A percentile compares a stretch with the other conserved stretches of the same genome.
These are phyloP conservation scores for Leucoptera coffeella DNA, from an alignment of 2,888 invertebrate species.

Conservation along the genomic window DNA sequence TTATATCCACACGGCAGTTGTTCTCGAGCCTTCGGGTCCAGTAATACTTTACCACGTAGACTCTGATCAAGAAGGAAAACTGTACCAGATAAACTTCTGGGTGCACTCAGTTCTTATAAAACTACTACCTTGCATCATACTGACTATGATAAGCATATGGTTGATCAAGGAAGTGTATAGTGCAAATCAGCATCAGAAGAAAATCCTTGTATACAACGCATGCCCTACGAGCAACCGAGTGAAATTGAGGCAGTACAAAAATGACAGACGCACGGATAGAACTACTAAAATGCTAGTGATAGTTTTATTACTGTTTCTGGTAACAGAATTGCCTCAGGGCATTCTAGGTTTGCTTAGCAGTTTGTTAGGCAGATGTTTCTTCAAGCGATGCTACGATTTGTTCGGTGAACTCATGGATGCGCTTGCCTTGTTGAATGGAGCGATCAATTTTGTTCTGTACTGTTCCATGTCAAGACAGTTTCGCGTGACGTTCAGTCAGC, in stretches of 20 bases:
- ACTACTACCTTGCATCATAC: conserved; percentile 69
- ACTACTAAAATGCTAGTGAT: conserved; percentile 88
- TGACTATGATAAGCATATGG: conserved; percentile 68
- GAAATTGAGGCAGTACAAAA: conserved; percentile 31
- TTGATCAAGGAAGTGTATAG: conserved; percentile 66
- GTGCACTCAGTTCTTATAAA: conserved; percentile 76
- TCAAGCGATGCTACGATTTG: conserved; percentile 70
- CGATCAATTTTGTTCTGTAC: conserved; percentile 90
- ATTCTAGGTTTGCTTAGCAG: conserved; percentile 46
- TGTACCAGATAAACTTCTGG: conserved; percentile 73
- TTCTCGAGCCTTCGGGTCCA: conserved; percentile 42
- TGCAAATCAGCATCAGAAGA: conserved; percentile 61
- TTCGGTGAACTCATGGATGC: conserved; percentile 88
- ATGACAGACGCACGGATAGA: conserved; percentile 56
- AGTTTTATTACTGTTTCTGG: conserved; percentile 76
- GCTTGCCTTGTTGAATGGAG: conserved; percentile 83
- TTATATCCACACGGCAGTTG: conserved; percentile 39
- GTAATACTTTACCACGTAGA: conserved; percentile 44
- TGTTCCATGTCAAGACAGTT: conserved; percentile 94
- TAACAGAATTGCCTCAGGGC: conserved; percentile 85
- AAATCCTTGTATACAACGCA: conserved; percentile 41
- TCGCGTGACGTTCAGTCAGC: conserved; percentile 50
- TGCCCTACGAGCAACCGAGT: conserved; percentile 30
- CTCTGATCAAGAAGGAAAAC: conserved; percentile 50
- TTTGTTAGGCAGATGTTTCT: conserved; percentile 61